Evolutionary conservation across 2,113 vertebrate species (phyloP).

Genomic region (Indicator maculatus): DNA sequence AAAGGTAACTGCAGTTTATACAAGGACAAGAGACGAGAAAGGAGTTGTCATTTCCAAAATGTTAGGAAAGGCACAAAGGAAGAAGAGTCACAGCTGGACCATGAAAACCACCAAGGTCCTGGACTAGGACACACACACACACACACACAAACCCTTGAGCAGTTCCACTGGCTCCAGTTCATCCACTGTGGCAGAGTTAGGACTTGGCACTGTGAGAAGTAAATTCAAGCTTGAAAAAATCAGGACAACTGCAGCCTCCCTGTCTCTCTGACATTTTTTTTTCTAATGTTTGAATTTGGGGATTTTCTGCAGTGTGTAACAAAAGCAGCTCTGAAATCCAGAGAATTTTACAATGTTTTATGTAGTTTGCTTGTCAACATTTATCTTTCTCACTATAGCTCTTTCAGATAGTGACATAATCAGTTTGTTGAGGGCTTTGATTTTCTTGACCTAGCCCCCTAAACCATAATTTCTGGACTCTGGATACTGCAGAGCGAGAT

Average conservation of each 20-base stretch:
- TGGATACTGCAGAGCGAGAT: background rate
- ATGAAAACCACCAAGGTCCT: background rate
- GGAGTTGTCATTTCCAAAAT: background rate
- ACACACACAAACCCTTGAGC: background rate
- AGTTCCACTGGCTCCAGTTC: background rate
- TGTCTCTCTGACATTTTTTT: background rate
- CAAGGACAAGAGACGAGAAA: background rate
- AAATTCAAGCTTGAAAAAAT: background rate
- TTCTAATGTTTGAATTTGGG: background rate
- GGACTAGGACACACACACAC: background rate
- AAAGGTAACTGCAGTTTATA: background rate
- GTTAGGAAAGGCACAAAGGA: background rate
- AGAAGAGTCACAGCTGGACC: background rate
- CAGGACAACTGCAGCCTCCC: background rate
- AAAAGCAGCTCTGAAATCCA: background rate
- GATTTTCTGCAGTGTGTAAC: background rate
- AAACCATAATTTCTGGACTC: background rate
- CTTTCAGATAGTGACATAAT: background rate
- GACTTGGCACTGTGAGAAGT: background rate
- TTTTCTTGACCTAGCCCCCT: background rate
- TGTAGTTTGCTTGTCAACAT: background rate
- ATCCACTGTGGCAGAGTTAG: background rate
- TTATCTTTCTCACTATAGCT: background rate
- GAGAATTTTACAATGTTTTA: background rate
- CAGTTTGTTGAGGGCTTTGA: background rate